Conservation (phyloP, 2,888 invertebrate genomes). For the Mesoligia furuncula region DNA sequence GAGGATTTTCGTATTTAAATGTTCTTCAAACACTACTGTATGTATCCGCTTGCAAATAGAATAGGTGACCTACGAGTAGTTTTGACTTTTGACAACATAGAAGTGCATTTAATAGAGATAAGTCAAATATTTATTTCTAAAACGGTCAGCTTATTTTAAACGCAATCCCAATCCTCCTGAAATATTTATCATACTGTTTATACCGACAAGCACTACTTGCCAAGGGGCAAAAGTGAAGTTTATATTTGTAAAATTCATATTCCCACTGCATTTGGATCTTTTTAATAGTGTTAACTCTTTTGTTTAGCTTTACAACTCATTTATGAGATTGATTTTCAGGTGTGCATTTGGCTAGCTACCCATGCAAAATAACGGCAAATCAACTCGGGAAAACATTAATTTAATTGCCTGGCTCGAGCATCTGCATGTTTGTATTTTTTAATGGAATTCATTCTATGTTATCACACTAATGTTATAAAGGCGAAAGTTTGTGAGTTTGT, state of each 20-base stretch:
- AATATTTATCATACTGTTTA: conserved; percentile 43
- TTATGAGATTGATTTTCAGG: background rate
- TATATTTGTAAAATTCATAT: conserved; percentile 23
- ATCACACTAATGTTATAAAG: no score
- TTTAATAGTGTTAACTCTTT: background rate
- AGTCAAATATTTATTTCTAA: conserved; percentile 2
- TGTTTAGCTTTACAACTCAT: background rate
- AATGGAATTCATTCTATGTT: background rate
- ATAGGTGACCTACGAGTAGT: background rate
- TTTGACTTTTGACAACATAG: background rate
- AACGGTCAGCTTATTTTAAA: conserved; percentile 32
- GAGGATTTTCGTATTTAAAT: background rate
- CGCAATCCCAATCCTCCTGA: conserved; percentile 4
- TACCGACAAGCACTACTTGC: conserved; percentile 1
- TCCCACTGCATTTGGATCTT: conserved; percentile 3
- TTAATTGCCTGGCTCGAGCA: background rate
- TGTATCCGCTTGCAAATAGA: background rate
- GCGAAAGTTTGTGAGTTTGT: no score
- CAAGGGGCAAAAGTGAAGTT: conserved; percentile 16
- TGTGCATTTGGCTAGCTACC: background rate
- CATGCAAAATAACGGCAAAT: background rate
- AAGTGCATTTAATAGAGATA: background rate
- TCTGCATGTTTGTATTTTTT: background rate
- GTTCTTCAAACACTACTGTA: background rate
- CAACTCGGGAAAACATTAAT: background rate